Evolutionary conservation across 2,113 vertebrate species (phyloP), one percentile per base, ranked within the genome.

Genomic region (Leiothrix lutea): DNA sequence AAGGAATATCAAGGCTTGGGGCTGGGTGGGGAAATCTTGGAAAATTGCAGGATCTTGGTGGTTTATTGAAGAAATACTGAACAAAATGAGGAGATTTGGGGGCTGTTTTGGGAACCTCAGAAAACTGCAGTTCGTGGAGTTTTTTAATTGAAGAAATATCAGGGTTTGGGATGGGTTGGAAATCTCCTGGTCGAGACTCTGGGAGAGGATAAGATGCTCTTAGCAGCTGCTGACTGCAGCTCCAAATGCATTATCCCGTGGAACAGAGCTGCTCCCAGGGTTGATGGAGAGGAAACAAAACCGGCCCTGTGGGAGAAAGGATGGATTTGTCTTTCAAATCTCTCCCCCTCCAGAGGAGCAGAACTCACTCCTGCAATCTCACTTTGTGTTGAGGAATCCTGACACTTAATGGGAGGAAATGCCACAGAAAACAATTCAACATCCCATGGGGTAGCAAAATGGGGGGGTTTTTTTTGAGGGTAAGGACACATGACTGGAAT

Each of bases 371-470:
- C 56, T 21, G 12, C 0, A 1, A 12, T 4, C 2, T 3, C 1
- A 0, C 7, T 18, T 35, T 12, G 0, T 5, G 19, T 48, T 4
- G 6, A 21, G 26, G 21, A 22, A 54, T 47, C 58, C 21, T 0
- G 0, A 3, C 9, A 3, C 22, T 45, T 16, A 13, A 23, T 0
- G 21, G 42, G 26, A 54, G 25, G 6, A 86, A 74, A 64, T 0
- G 4, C 14, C 67, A 9, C 12, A 6, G 44, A 6, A 42, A 31
- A 12, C 7, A 14, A 56, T 24, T 17, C 2, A 57, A 77, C 77
- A 16, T 20, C 5, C 2, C 11, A 3, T 6, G 26, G 35, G 28
- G 31, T 2, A 33, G 12, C 14, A 50, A 54, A 40, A 22, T 61
- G 35, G 35, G 42, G 12, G 28, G 16, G n/a, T n/a, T 2, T 50